Evolutionary conservation across 2,888 invertebrate genomes (phyloP).

Genomic region (Mythimna impura): DNA sequence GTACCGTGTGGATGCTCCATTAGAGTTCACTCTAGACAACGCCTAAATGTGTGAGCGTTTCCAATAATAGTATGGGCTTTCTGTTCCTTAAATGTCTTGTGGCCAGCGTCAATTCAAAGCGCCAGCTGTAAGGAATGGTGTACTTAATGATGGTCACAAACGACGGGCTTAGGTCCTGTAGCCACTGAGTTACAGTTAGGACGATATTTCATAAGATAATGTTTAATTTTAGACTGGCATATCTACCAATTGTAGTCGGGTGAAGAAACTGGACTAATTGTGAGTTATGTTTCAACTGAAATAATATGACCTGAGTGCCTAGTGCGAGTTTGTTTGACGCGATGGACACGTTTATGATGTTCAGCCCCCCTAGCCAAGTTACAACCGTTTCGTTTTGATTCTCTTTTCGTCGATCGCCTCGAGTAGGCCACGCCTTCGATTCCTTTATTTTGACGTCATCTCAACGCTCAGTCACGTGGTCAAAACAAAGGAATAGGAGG

Average conservation of each 20-base stretch:
- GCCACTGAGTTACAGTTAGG: constrained; percentile 33
- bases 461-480: too few species aligned
- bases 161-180: constrained; percentile 35
- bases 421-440: too few species aligned
- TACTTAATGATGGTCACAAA: constrained; percentile 58
- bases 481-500: too few species aligned
- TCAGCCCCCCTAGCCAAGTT: too few species aligned
- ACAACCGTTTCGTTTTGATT: too few species aligned
- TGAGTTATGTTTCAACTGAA: constrained; percentile 11
- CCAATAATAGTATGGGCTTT: constrained; percentile 1
- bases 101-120: constrained; percentile 52
- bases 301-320: neutral
- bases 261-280: constrained; percentile 3
- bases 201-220: constrained; percentile 42
- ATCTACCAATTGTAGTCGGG: constrained; percentile 27
- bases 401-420: too few species aligned
- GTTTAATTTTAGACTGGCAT: constrained; percentile 43
- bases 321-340: too few species aligned
- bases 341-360: too few species aligned
- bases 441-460: too few species aligned
- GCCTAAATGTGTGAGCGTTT: too few species aligned
- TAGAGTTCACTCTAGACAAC: too few species aligned
- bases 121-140: constrained; percentile 60
- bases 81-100: neutral
- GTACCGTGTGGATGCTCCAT: too few species aligned